Conservation (phyloP, 2,797 vertebrate species). For the Sardinella longiceps region DNA sequence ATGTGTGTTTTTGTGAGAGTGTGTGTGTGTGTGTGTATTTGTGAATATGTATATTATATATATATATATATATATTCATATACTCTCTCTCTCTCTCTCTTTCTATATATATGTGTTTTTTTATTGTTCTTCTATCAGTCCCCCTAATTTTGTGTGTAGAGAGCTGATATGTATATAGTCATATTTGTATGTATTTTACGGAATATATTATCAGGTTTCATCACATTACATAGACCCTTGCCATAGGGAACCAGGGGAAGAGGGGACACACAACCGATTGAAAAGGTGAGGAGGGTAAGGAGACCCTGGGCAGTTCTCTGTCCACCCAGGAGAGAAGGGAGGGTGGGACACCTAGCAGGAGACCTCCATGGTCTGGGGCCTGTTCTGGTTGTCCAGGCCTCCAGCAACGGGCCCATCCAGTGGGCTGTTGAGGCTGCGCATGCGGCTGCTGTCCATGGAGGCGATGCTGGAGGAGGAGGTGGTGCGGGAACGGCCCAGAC, state of each 20-base stretch:
- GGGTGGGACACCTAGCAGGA: constrained; percentile 81
- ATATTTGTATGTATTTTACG: constrained; percentile 62
- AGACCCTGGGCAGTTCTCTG: neutral
- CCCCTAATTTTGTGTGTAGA: constrained; percentile 53
- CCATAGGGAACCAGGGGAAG: constrained; percentile 28
- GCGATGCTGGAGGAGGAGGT: constrained; percentile 91
- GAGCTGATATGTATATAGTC: constrained; percentile 54
- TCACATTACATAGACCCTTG: constrained; percentile 67
- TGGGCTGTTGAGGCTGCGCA: constrained; percentile 84
- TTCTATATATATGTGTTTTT: constrained; percentile 58
- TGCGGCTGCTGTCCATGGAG: constrained; percentile 87
- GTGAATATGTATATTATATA: neutral
- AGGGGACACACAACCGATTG: constrained; percentile 64
- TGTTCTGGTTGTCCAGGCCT: constrained; percentile 77
- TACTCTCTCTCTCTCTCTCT: neutral
- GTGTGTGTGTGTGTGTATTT: neutral
- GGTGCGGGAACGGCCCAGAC: constrained; percentile 89
- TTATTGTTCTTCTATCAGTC: constrained; percentile 49
- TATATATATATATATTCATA: neutral
- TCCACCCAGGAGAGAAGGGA: neutral
- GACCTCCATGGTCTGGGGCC: constrained; percentile 93
- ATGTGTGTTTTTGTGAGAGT: neutral
- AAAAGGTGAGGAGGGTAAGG: constrained; percentile 48
- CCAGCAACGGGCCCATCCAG: constrained; percentile 80
- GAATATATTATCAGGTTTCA: constrained; percentile 69